phyloP scores from a whole-genome alignment of 2,888 invertebrate species.

The Machimus atricapillus region DNA sequence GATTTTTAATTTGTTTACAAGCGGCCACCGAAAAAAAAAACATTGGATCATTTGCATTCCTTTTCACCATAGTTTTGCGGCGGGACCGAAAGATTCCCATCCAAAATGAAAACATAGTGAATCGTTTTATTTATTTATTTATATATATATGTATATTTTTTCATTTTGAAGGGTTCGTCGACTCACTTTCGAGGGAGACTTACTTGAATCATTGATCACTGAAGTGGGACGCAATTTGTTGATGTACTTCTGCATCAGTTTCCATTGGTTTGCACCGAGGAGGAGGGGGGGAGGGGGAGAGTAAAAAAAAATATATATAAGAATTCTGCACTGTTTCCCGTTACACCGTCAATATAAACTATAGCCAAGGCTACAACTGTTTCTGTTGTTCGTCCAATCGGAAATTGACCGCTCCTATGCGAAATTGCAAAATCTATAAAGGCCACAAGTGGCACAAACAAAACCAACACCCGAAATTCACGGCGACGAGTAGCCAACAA shows the following conservation, averaged over 20 bases:
- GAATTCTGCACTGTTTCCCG: neutral
- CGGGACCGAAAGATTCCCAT: neutral
- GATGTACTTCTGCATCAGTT: neutral
- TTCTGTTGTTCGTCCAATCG: neutral
- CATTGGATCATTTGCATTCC: neutral
- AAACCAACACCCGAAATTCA: slow-evolving; percentile 10
- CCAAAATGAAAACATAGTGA: neutral
- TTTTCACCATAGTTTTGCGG: neutral
- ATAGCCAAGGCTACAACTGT: neutral
- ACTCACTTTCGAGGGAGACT: neutral
- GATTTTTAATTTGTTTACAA: neutral
- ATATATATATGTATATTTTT: too few relatives aligned
- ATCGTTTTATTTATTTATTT: too few relatives aligned
- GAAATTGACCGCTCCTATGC: neutral
- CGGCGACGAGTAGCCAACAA: neutral
- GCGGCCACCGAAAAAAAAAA: neutral
- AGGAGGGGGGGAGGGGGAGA: neutral
- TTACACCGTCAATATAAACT: neutral
- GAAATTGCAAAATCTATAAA: neutral
- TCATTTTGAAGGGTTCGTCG: neutral
- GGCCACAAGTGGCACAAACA: neutral
- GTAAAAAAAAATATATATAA: too few relatives aligned
- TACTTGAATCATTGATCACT: neutral
- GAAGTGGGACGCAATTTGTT: neutral
- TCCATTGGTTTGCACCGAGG: neutral